phyloP scores from a whole-genome alignment of 2,888 invertebrate species.

The Sinopyrophorus schimmeli region DNA sequence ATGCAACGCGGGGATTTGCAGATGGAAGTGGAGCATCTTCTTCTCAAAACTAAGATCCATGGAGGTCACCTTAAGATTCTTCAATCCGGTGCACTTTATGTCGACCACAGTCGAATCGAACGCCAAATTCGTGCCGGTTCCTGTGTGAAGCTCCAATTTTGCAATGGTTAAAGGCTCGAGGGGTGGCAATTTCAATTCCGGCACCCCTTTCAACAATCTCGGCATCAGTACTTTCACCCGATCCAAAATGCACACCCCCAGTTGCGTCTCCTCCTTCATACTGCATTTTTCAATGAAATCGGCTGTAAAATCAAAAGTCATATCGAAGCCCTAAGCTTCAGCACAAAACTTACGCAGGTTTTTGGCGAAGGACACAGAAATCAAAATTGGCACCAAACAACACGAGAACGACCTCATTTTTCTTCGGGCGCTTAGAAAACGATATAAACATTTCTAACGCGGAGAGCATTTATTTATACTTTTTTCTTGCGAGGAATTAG shows the following conservation, averaged over 20 bases:
- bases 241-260: conserved; percentile 11
- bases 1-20: conserved; percentile 4
- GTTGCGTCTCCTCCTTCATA: background rate
- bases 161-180: conserved; percentile 19
- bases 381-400: too few species aligned
- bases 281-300: conserved; percentile 17
- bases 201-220: conserved; percentile 12
- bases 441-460: too few species aligned
- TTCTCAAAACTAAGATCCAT: conserved; percentile 3
- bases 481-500: too few species aligned
- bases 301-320: conserved; percentile 7
- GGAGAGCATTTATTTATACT: too few species aligned
- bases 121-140: background rate
- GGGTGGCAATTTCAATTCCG: conserved; percentile 18
- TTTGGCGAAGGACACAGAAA: too few species aligned
- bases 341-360: conserved; percentile 11
- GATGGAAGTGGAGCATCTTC: background rate
- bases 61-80: background rate
- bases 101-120: background rate
- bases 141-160: conserved; percentile 1
- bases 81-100: conserved; percentile 1
- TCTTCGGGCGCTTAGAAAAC: too few species aligned
- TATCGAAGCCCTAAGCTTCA: background rate
- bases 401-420: too few species aligned
- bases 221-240: conserved; percentile 3